Evolutionary conservation across 1,140 invertebrate genomes (phyloP).

Genomic region (Brachionus angularis): DNA sequence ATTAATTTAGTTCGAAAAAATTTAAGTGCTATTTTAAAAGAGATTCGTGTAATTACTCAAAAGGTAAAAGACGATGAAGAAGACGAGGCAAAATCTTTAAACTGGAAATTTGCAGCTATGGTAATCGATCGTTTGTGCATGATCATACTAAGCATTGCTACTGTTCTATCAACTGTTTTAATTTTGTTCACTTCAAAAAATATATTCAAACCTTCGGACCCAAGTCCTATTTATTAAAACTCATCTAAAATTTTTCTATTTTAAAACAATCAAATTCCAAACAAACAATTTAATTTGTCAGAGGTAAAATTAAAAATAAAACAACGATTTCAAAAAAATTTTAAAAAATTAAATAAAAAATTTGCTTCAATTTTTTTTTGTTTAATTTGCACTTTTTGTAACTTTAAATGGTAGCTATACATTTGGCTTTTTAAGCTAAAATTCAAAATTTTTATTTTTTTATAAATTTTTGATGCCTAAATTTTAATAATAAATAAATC

Average conservation of each 20-base stretch:
- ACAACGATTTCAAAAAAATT: too few species aligned
- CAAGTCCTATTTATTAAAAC: constrained; percentile 59
- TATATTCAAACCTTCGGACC: constrained; percentile 38
- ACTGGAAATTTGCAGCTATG: constrained; percentile 99
- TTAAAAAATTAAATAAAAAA: too few species aligned
- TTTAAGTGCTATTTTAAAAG: constrained; percentile 86
- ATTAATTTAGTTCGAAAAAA: constrained; percentile 56
- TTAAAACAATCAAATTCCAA: too few species aligned
- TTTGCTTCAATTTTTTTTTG: too few species aligned
- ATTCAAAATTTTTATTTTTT: too few species aligned
- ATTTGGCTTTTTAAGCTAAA: too few species aligned
- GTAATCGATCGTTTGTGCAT: constrained; percentile 97
- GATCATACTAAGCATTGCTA: constrained; percentile 95
- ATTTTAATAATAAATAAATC: too few species aligned
- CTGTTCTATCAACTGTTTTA: constrained; percentile 71
- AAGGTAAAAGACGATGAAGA: constrained; percentile 58
- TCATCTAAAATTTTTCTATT: constrained; percentile 67
- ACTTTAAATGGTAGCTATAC: too few species aligned
- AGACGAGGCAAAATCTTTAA: constrained; percentile 60
- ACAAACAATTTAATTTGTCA: too few species aligned
- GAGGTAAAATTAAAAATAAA: too few species aligned
- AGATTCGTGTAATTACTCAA: constrained; percentile 80
- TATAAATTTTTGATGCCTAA: too few species aligned
- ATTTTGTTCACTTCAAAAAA: constrained; percentile 80
- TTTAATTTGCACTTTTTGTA: too few species aligned